Conservation (phyloP, 2,113 vertebrate species). For the Nothobranchius furzeri region DNA sequence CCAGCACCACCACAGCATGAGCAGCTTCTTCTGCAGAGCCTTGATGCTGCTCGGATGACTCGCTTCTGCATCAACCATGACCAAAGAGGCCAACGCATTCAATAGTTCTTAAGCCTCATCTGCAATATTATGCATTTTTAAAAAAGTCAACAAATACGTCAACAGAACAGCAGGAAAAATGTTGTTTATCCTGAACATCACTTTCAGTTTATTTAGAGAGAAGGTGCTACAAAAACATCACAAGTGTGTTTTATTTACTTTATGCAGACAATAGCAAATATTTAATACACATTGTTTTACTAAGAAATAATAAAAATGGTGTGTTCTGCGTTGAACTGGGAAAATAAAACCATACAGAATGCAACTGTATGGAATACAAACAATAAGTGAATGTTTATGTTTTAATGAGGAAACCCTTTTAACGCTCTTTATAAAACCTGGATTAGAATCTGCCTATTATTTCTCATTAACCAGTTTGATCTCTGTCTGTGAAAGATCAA, state of each 20-base stretch:
- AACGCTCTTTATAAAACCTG: neutral
- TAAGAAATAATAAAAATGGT: too few species aligned
- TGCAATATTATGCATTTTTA: neutral
- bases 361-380: neutral
- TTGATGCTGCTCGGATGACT: constrained; percentile 2
- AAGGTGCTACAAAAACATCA: neutral
- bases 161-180: neutral
- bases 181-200: neutral
- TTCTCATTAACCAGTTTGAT: neutral
- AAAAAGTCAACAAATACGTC: constrained; percentile 1
- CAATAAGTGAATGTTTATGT: too few species aligned
- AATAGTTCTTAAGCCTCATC: constrained; percentile 13
- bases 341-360: neutral
- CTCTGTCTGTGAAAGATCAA: constrained; percentile 3
- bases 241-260: too few species aligned
- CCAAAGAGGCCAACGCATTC: constrained; percentile 4
- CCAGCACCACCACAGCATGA: constrained; percentile 10
- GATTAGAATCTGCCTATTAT: neutral
- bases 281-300: too few species aligned
- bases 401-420: neutral
- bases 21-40: constrained; percentile 6
- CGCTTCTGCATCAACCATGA: constrained; percentile 7
- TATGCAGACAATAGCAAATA: too few species aligned
- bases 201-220: neutral
- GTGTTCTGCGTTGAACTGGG: neutral